These are phyloP conservation scores for Acanthis flammea DNA, from an alignment of 2,797 vertebrate species.

Conservation along the genomic window DNA sequence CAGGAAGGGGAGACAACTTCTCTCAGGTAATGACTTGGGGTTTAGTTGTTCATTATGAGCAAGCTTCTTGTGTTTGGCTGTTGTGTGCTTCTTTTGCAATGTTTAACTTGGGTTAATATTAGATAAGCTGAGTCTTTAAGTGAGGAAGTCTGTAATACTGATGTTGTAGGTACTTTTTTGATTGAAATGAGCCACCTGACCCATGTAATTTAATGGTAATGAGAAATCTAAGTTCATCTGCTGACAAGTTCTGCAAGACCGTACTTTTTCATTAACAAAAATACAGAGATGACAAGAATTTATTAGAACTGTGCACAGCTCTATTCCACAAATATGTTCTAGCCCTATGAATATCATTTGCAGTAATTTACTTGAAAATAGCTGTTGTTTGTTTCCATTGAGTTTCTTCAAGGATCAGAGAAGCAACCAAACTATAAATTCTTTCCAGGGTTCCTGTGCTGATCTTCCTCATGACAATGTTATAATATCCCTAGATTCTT, in stretches of 20 bases:
- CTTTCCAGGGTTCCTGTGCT: not conserved
- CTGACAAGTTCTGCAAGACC: not conserved
- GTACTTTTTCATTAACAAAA: not conserved
- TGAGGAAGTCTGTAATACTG: not conserved
- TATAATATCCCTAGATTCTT: not conserved
- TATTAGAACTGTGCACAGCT: not conserved
- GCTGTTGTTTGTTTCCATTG: not conserved
- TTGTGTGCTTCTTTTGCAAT: not conserved
- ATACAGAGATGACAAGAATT: not conserved
- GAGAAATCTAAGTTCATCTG: not conserved
- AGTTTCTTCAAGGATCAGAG: not conserved
- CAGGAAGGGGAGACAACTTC: not conserved
- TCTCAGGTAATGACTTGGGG: not conserved
- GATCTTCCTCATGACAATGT: not conserved
- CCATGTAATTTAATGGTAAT: not conserved
- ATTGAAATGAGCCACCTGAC: not conserved
- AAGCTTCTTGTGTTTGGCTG: not conserved
- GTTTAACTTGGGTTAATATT: not conserved
- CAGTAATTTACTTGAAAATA: not conserved
- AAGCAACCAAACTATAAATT: not conserved
- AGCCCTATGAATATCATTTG: not conserved
- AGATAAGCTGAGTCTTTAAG: not conserved
- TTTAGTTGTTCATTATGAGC: not conserved
- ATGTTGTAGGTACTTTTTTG: not conserved
- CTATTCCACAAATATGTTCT: not conserved